Percentiles rank a stretch among this genome's conserved stretches.
Evolutionary conservation across 2,113 vertebrate species (phyloP).

Genomic region (Tachysurus fulvidraco): DNA sequence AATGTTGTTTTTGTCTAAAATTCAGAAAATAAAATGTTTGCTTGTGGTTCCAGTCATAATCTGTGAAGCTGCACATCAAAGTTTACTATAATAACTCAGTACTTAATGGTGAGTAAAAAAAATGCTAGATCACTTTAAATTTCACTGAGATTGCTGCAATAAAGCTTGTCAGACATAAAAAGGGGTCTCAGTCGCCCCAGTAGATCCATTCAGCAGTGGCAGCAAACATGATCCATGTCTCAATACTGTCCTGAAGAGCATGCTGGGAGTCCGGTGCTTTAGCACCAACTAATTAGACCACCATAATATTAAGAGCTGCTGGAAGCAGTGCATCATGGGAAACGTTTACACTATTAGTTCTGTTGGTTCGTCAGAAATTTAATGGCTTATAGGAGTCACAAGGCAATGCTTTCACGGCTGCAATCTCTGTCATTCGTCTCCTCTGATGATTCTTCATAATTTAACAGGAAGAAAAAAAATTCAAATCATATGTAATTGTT

Average conservation of each 20-base stretch:
- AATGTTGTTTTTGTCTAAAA: constrained; percentile 24
- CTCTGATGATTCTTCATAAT: constrained; percentile 54
- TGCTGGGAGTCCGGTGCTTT: constrained; percentile 58
- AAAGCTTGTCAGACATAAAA: constrained; percentile 55
- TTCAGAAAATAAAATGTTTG: constrained; percentile 11
- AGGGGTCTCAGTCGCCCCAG: constrained; percentile 48
- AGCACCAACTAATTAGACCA: constrained; percentile 64
- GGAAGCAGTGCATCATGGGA: constrained; percentile 63
- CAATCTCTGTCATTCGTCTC: constrained; percentile 51
- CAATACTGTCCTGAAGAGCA: constrained; percentile 60
- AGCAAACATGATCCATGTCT: constrained; percentile 60
- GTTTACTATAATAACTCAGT: constrained; percentile 41
- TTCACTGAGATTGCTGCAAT: constrained; percentile 56
- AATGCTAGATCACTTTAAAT: constrained; percentile 55
- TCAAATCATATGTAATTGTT: constrained; percentile 58
- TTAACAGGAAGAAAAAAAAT: constrained; percentile 53
- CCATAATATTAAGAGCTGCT: constrained; percentile 62
- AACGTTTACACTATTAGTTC: constrained; percentile 55
- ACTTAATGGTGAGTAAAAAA: constrained; percentile 49
- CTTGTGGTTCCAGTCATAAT: constrained; percentile 39
- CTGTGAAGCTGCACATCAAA: constrained; percentile 39
- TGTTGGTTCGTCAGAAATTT: constrained; percentile 54
- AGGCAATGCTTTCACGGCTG: constrained; percentile 44
- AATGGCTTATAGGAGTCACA: constrained; percentile 54
- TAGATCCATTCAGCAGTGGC: constrained; percentile 53